Conservation (phyloP, 2,113 vertebrate species). For the Raja brachyura region DNA sequence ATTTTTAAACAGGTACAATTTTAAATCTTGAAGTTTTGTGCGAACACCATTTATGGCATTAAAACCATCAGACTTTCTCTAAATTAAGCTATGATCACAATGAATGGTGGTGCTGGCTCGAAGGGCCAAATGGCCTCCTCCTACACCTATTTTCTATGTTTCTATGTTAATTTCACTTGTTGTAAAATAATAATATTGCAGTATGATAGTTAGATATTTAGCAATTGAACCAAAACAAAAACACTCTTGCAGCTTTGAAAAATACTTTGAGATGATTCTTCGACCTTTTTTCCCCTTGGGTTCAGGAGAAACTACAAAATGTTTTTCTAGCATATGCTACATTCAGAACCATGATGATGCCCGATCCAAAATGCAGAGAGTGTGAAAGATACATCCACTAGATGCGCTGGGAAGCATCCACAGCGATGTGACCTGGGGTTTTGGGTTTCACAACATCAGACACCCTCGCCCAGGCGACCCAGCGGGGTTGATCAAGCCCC, state of each 20-base stretch:
- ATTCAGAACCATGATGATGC: not conserved
- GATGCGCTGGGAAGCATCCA: no score
- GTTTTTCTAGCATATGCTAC: not conserved
- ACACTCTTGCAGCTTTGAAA: no score
- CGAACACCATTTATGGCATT: not conserved
- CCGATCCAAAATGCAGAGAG: not conserved
- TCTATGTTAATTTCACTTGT: not conserved
- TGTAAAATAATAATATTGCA: not conserved
- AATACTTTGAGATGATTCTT: not conserved
- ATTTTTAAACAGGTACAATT: constrained; percentile 58
- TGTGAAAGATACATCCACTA: no score
- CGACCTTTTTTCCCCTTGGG: not conserved
- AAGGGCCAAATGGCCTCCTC: no score
- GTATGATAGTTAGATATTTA: not conserved
- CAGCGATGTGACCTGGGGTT: no score
- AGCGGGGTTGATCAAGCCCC: no score
- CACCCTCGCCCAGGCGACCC: no score
- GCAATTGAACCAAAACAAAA: not conserved
- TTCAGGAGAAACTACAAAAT: not conserved
- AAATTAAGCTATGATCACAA: no score
- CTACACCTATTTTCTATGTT: no score
- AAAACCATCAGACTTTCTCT: no score
- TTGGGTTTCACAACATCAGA: no score
- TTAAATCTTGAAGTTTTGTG: not conserved
- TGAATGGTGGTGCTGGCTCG: no score